A percentile compares a stretch with the other conserved stretches of the same genome.
Conservation (phyloP, 2,888 invertebrate genomes). For the Drosophila flavopinicola region DNA sequence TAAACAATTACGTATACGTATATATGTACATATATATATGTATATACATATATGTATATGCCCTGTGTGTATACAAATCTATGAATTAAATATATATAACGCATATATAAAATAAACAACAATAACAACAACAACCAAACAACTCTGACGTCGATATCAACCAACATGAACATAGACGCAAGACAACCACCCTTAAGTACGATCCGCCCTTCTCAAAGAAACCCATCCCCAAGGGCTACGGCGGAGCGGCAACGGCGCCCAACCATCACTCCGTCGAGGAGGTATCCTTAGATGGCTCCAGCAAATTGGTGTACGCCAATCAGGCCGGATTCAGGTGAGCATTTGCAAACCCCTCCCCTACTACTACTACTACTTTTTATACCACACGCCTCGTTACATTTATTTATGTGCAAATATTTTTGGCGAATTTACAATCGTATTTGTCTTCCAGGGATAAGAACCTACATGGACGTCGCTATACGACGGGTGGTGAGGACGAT, state of each 20-base stretch:
- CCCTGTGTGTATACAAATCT: constrained; percentile 63
- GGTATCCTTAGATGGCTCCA: constrained; percentile 91
- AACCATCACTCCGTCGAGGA: constrained; percentile 91
- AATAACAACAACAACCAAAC: constrained; percentile 50
- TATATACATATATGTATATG: constrained; percentile 45
- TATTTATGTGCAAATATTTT: constrained; percentile 16
- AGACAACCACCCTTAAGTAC: constrained; percentile 94
- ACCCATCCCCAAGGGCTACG: constrained; percentile 89
- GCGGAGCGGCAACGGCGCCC: constrained; percentile 87
- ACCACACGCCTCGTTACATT: constrained; percentile 20
- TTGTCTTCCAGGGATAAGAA: constrained; percentile 90
- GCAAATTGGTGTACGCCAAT: constrained; percentile 93
- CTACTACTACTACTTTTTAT: too few species aligned
- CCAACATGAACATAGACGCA: constrained; percentile 87
- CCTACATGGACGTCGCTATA: constrained; percentile 90
- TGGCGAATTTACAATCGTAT: constrained; percentile 5
- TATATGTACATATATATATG: constrained; percentile 19
- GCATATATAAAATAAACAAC: constrained; percentile 61
- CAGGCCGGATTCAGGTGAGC: constrained; percentile 88
- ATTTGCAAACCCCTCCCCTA: not conserved
- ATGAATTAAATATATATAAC: constrained; percentile 50
- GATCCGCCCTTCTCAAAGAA: constrained; percentile 95
- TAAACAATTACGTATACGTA: constrained; percentile 36
- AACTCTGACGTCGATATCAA: constrained; percentile 57
- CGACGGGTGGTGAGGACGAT: constrained; percentile 91